Percentiles rank a stretch among this genome's conserved stretches.
phyloP scores from a whole-genome alignment of 2,888 invertebrate genomes.

The Mactromeris polynyma region DNA sequence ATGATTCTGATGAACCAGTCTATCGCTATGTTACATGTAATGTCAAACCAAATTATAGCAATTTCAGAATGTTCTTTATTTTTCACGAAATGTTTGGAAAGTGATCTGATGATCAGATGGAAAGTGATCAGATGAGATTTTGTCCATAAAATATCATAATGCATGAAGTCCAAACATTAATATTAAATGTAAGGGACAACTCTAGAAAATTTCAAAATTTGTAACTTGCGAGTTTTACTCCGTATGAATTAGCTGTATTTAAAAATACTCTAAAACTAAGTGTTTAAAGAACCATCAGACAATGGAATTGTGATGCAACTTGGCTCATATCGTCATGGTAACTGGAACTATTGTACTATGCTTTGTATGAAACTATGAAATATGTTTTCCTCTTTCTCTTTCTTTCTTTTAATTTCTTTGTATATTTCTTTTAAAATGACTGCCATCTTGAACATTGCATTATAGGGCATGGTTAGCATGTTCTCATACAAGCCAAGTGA shows the following conservation, averaged over 20 bases:
- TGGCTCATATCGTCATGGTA: background rate
- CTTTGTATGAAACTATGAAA: background rate
- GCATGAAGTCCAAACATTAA: background rate
- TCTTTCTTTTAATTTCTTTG: background rate
- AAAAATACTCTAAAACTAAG: background rate
- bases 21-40: background rate
- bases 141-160: too few species aligned
- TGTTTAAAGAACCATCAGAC: background rate
- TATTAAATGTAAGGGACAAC: background rate
- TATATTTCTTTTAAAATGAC: too few species aligned
- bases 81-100: too few species aligned
- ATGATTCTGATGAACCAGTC: background rate
- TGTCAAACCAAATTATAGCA: too few species aligned
- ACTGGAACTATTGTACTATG: background rate
- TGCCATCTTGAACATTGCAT: conserved; percentile 4
- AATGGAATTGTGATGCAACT: background rate
- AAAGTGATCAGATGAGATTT: too few species aligned
- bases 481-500: too few species aligned
- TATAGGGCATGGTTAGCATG: background rate
- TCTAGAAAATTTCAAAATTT: background rate
- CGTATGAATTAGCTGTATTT: background rate
- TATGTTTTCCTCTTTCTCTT: background rate
- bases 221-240: background rate
- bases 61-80: too few species aligned
- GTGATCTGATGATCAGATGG: too few species aligned